These are phyloP conservation scores for Pecten maximus DNA, from an alignment of 2,888 invertebrate genomes.

Conservation along the genomic window DNA sequence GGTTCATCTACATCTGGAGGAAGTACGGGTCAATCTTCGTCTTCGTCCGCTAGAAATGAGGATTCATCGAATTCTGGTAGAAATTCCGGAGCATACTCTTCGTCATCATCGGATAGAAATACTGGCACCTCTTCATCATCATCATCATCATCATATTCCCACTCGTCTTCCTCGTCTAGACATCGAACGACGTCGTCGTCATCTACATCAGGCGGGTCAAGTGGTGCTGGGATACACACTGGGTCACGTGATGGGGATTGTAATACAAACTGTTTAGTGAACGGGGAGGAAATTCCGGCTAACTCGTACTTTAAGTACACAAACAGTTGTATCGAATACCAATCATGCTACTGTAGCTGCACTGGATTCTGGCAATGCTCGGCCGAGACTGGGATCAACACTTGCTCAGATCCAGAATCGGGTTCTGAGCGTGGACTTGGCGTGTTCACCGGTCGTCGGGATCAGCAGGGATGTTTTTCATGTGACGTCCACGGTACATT, in stretches of 20 bases:
- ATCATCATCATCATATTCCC: slow-evolving; percentile 19
- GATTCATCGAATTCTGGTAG: slow-evolving; percentile 1
- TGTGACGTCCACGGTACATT: slow-evolving; percentile 65
- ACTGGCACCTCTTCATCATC: slow-evolving; percentile 16
- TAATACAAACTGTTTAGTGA: slow-evolving; percentile 51
- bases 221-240: slow-evolving; percentile 19
- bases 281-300: slow-evolving; percentile 48
- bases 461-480: slow-evolving; percentile 43
- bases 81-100: background rate
- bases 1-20: background rate
- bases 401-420: slow-evolving; percentile 55
- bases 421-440: slow-evolving; percentile 22
- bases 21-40: background rate
- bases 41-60: background rate
- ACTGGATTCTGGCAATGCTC: slow-evolving; percentile 69
- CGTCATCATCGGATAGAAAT: slow-evolving; percentile 19
- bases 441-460: slow-evolving; percentile 29
- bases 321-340: slow-evolving; percentile 69
- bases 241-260: background rate
- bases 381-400: slow-evolving; percentile 55
- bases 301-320: slow-evolving; percentile 63
- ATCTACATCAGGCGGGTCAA: background rate
- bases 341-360: slow-evolving; percentile 67
- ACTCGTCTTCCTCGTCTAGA: background rate
- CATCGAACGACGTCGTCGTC: background rate